Evolutionary conservation across 2,113 vertebrate species (phyloP).

Genomic region (Cyprinodon variegatus): DNA sequence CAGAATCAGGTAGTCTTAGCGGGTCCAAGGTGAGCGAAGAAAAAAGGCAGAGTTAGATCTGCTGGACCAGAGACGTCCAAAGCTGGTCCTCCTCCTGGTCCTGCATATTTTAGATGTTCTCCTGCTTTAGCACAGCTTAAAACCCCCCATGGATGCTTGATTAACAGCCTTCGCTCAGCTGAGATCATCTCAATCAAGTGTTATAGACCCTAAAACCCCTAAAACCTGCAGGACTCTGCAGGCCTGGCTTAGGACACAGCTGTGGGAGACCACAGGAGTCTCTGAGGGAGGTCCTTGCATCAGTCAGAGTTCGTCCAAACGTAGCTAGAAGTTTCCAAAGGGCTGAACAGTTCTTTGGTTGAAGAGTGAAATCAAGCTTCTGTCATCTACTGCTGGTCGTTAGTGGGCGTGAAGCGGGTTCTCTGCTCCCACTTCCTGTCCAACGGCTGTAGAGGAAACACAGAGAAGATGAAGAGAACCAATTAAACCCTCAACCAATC

Average conservation of each 20-base stretch:
- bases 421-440: background rate
- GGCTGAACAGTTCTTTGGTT: background rate
- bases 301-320: background rate
- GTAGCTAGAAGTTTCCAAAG: background rate
- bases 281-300: background rate
- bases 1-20: background rate
- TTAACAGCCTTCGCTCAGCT: no score
- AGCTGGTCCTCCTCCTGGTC: no score
- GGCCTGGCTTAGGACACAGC: no score
- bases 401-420: background rate
- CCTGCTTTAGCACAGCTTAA: no score
- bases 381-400: background rate
- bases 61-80: background rate
- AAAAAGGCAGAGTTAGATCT: background rate
- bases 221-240: no score
- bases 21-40: background rate
- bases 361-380: background rate
- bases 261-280: background rate
- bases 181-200: no score
- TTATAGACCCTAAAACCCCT: no score
- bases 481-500: background rate
- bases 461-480: background rate
- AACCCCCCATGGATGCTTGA: no score
- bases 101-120: no score
- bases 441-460: background rate